Conservation (phyloP, 2,113 vertebrate genomes). For the Centropus bengalensis region DNA sequence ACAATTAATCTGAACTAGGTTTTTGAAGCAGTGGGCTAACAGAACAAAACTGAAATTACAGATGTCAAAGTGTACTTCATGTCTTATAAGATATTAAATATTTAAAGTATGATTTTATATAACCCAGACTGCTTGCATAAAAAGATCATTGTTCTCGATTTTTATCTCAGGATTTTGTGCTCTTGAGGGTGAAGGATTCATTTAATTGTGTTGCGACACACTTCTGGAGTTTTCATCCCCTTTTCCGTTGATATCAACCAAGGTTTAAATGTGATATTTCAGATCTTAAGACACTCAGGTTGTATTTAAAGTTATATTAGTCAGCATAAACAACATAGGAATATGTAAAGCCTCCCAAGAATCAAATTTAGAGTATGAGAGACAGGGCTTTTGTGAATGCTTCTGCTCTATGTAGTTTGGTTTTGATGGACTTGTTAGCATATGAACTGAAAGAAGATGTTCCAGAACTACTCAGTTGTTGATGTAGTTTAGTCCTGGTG, state of each 20-base stretch:
- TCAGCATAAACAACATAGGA: neutral
- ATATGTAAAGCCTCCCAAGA: neutral
- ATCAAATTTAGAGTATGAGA: neutral
- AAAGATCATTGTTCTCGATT: conserved; percentile 38
- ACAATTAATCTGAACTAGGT: conserved; percentile 40
- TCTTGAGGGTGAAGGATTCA: conserved; percentile 14
- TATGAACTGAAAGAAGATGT: neutral
- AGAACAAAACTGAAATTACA: conserved; percentile 54
- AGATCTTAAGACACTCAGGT: conserved; percentile 22
- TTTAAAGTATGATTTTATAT: conserved; percentile 58
- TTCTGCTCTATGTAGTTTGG: neutral
- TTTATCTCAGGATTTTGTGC: conserved; percentile 51
- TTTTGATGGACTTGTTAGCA: neutral
- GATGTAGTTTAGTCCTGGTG: neutral
- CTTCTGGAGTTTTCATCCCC: conserved; percentile 61
- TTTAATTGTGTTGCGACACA: conserved; percentile 60
- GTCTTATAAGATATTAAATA: conserved; percentile 59
- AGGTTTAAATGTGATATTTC: conserved; percentile 46
- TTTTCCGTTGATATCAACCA: conserved; percentile 44
- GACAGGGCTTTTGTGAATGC: neutral
- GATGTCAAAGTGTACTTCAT: conserved; percentile 24
- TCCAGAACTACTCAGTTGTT: neutral
- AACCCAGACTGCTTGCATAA: conserved; percentile 3
- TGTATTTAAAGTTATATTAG: neutral
- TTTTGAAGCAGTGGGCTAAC: conserved; percentile 34